phyloP scores from a whole-genome alignment of 2,888 invertebrate species.

The Adineta ricciae region DNA sequence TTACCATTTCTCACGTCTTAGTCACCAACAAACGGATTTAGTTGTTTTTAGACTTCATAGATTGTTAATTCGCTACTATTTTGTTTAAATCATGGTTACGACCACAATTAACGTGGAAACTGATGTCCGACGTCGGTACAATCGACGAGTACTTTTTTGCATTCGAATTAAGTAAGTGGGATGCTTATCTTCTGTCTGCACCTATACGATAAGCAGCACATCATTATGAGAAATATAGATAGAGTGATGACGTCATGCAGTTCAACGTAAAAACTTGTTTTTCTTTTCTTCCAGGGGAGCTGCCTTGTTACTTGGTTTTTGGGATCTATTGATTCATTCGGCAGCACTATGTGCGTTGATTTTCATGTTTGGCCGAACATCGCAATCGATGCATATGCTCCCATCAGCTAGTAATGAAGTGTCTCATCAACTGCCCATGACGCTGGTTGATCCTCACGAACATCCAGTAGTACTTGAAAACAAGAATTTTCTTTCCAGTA shows the following conservation, averaged over 20 bases:
- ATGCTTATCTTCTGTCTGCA: too few relatives aligned
- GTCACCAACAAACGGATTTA: too few relatives aligned
- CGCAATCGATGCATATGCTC: not conserved
- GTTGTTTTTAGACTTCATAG: not conserved
- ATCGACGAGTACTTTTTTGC: slow-evolving; percentile 12
- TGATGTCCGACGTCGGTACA: not conserved
- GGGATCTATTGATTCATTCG: not conserved
- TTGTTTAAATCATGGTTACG: not conserved
- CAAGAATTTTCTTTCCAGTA: not conserved
- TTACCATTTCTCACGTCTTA: too few relatives aligned
- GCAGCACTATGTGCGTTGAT: not conserved
- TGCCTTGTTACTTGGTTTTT: not conserved
- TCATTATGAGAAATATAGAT: too few relatives aligned
- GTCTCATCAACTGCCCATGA: not conserved
- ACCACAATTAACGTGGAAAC: not conserved
- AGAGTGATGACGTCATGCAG: too few relatives aligned
- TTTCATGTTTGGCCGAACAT: not conserved
- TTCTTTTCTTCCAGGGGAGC: not conserved
- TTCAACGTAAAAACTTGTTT: too few relatives aligned
- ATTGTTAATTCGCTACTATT: not conserved
- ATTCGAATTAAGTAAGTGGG: not conserved
- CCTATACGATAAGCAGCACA: too few relatives aligned
- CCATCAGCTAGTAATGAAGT: not conserved
- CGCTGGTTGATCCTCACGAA: not conserved
- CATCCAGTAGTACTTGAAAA: too few relatives aligned